phyloP scores from a whole-genome alignment of 1,140 invertebrate genomes.

The Philopotamus ludificatus region DNA sequence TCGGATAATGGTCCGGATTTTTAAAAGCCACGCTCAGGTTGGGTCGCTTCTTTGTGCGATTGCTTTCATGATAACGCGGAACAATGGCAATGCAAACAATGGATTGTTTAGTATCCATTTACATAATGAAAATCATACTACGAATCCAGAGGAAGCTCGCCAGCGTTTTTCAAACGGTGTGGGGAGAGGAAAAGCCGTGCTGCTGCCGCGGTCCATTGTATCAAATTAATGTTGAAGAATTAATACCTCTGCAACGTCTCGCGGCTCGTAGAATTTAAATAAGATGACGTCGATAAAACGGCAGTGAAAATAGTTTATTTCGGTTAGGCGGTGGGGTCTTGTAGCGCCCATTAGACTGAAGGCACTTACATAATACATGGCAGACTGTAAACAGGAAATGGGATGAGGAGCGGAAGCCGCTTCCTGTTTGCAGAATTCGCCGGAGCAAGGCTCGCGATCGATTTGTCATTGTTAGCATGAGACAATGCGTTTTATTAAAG shows the following conservation, averaged over 20 bases:
- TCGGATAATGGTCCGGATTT: background rate
- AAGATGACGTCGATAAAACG: no score
- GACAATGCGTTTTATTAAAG: no score
- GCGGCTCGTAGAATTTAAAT: no score
- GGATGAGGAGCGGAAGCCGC: slow-evolving; percentile 20
- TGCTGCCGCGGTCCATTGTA: no score
- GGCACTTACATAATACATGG: slow-evolving; percentile 24
- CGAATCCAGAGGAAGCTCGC: slow-evolving; percentile 14
- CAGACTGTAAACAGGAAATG: slow-evolving; percentile 30
- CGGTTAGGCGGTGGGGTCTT: slow-evolving; percentile 4
- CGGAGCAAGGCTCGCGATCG: background rate
- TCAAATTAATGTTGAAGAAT: no score
- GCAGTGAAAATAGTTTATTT: no score
- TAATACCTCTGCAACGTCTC: no score
- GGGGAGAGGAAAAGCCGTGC: no score
- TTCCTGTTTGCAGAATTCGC: slow-evolving; percentile 9
- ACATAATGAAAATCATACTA: slow-evolving; percentile 27
- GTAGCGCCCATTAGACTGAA: slow-evolving; percentile 15
- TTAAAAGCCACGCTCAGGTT: slow-evolving; percentile 1
- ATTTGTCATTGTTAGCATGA: background rate
- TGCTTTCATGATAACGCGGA: slow-evolving; percentile 16
- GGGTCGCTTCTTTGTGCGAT: background rate
- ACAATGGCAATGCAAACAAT: slow-evolving; percentile 27
- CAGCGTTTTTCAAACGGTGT: no score
- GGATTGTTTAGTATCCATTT: slow-evolving; percentile 25